A percentile compares a stretch with the other conserved stretches of the same genome.
These are phyloP conservation scores for Lepidostoma basale DNA, from an alignment of 1,140 invertebrate species.

Conservation along the genomic window DNA sequence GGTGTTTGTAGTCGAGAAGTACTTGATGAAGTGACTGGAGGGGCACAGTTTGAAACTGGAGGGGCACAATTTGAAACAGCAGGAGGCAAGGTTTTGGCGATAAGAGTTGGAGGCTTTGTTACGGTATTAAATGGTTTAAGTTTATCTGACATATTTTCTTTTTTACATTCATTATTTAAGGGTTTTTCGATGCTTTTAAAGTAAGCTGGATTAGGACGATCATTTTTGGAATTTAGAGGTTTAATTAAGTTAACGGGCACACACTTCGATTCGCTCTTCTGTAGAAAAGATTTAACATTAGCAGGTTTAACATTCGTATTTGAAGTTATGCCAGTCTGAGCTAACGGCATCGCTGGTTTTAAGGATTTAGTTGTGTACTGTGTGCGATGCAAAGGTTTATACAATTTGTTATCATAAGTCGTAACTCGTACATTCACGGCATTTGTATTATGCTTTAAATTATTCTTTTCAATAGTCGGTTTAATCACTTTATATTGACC, in stretches of 20 bases:
- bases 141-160: neutral
- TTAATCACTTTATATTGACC: conserved; percentile 23
- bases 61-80: neutral
- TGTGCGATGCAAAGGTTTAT: conserved; percentile 6
- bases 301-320: neutral
- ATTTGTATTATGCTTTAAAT: conserved; percentile 7
- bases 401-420: neutral
- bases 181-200: neutral
- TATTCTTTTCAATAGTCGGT: conserved; percentile 2
- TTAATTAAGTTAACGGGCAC: neutral
- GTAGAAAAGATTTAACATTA: too few relatives aligned
- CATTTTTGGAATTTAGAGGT: neutral
- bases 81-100: neutral
- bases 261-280: neutral
- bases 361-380: conserved; percentile 2
- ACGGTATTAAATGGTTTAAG: neutral
- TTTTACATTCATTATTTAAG: neutral
- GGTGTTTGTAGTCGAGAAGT: neutral
- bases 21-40: neutral
- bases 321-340: neutral
- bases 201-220: neutral
- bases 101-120: neutral
- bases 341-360: neutral
- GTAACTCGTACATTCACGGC: neutral
- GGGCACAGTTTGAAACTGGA: neutral